phyloP scores from a whole-genome alignment of 1,140 invertebrate genomes.

The Archegozetes longisetosus region DNA sequence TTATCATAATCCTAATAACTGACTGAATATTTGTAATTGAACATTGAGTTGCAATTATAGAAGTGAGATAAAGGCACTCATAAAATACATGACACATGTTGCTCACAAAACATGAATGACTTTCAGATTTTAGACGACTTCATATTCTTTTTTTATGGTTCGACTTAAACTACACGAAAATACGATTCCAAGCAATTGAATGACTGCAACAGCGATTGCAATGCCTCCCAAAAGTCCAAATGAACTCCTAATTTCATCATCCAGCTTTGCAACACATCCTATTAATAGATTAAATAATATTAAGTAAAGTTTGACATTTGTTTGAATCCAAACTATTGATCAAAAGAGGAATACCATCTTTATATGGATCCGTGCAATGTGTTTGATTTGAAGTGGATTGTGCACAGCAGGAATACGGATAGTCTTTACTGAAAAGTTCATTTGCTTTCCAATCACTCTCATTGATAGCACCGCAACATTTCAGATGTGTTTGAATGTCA shows the following conservation, averaged over 20 bases:
- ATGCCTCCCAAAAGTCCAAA: conserved; percentile 1
- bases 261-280: neutral
- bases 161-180: conserved; percentile 11
- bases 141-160: neutral
- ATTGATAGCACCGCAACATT: conserved; percentile 17
- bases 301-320: neutral
- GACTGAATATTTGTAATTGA: too few species aligned
- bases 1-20: too few species aligned
- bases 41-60: too few species aligned
- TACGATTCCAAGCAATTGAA: conserved; percentile 12
- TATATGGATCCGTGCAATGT: too few species aligned
- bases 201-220: neutral
- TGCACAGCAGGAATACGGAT: neutral
- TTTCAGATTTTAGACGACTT: neutral
- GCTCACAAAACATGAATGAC: too few species aligned
- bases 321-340: neutral
- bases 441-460: conserved; percentile 13
- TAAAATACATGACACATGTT: too few species aligned
- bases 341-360: neutral
- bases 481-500: conserved; percentile 11
- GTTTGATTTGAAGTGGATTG: too few species aligned
- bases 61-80: too few species aligned
- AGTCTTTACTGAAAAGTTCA: neutral
- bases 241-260: conserved; percentile 1
- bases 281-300: neutral